phyloP scores from a whole-genome alignment of 1,140 invertebrate species.

The Octopus bimaculoides region DNA sequence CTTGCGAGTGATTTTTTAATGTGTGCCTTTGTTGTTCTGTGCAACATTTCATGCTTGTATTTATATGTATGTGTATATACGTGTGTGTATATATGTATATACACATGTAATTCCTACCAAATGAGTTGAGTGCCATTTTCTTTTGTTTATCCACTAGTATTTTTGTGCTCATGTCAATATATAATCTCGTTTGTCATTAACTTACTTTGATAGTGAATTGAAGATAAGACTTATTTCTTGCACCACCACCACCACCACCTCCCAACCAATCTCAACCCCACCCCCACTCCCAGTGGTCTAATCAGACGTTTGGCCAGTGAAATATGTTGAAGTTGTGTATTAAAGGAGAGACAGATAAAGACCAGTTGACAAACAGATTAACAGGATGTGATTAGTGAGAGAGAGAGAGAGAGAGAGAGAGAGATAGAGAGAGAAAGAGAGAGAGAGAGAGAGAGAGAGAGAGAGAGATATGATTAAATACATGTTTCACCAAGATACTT shows the following conservation, averaged over 20 bases:
- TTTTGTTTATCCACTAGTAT: no score
- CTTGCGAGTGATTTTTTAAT: no score
- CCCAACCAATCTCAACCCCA: background rate
- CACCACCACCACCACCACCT: background rate
- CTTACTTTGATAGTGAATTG: no score
- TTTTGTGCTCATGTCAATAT: no score
- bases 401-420: slow-evolving; percentile 12
- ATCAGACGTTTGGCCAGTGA: background rate
- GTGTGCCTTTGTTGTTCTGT: background rate
- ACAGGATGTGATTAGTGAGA: no score
- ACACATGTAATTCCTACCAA: background rate
- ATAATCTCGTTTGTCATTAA: no score
- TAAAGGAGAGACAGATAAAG: background rate
- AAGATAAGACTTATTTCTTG: no score
- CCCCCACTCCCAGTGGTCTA: background rate
- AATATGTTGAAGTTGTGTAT: background rate
- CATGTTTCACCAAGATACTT: no score
- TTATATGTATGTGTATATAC: background rate
- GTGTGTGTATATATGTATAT: background rate
- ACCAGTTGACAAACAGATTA: slow-evolving; percentile 12
- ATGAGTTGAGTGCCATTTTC: background rate
- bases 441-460: background rate
- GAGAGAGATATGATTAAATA: no score
- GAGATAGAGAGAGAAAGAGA: background rate
- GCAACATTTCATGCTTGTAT: background rate